A percentile compares a stretch with the other conserved stretches of the same genome.
Conservation (phyloP, 2,888 invertebrate genomes). For the Ferdinandea cuprea region DNA sequence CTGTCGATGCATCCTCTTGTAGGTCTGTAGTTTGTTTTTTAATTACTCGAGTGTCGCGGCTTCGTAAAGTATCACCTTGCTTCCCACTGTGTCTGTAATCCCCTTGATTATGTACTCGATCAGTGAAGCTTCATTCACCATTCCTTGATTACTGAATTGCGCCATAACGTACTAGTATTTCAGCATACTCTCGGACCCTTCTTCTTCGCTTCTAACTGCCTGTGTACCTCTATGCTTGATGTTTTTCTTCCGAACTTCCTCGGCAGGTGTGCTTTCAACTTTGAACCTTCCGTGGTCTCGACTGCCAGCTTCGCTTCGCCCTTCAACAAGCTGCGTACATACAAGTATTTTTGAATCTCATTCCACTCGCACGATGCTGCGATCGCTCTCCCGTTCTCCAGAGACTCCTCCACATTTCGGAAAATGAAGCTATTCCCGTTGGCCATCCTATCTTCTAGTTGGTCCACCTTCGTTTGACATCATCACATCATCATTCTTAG, state of each 20-base stretch:
- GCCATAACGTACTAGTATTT: conserved; percentile 2
- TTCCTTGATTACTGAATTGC: background rate
- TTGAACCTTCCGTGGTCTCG: background rate
- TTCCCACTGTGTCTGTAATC: background rate
- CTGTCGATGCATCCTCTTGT: no score
- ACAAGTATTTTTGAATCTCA: background rate
- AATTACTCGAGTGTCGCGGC: conserved; percentile 8
- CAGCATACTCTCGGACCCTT: background rate
- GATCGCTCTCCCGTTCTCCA: no score
- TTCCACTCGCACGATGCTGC: background rate
- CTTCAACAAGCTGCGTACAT: background rate
- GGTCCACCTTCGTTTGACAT: conserved; percentile 25
- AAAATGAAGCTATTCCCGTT: no score
- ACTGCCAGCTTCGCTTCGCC: background rate
- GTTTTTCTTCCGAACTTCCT: no score
- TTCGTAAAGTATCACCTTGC: conserved; percentile 7
- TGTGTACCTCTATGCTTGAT: no score
- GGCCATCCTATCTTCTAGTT: no score
- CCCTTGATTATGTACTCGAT: conserved; percentile 1
- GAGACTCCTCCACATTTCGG: no score
- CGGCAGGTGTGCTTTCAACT: no score
- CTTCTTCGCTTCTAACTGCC: no score
- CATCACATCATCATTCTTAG: conserved; percentile 12
- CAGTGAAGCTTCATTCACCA: background rate
- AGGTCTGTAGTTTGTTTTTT: background rate